These are phyloP conservation scores for Gouania willdenowi DNA, from an alignment of 2,797 vertebrate genomes.

Conservation along the genomic window DNA sequence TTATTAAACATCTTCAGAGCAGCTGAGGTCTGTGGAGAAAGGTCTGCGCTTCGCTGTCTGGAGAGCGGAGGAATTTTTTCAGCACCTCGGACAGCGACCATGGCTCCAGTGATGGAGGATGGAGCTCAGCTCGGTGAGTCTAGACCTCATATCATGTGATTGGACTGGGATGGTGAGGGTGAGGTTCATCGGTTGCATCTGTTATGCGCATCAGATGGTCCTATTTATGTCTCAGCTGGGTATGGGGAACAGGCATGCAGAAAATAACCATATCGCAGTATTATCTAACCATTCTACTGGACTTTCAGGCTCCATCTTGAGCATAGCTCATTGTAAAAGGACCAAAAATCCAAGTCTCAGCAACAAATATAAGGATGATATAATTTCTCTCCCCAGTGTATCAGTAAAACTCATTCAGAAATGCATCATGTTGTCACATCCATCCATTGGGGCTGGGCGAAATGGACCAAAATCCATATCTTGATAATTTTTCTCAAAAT, in stretches of 20 bases:
- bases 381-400: neutral
- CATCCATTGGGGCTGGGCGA: neutral
- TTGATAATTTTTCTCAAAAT: too few relatives aligned
- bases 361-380: neutral
- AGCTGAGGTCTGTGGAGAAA: too few relatives aligned
- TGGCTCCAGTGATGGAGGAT: slow-evolving; percentile 85
- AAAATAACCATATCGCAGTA: too few relatives aligned
- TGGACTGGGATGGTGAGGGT: neutral
- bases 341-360: too few relatives aligned
- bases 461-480: too few relatives aligned
- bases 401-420: neutral
- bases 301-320: slow-evolving; percentile 36
- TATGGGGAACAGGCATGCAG: too few relatives aligned
- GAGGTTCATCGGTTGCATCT: too few relatives aligned
- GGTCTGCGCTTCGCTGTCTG: slow-evolving; percentile 1
- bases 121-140: slow-evolving; percentile 86
- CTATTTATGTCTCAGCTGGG: too few relatives aligned
- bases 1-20: too few relatives aligned
- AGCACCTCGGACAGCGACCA: slow-evolving; percentile 83
- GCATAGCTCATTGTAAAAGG: slow-evolving; percentile 3
- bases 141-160: neutral
- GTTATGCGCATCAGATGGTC: too few relatives aligned
- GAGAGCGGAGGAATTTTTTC: slow-evolving; percentile 49
- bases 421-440: too few relatives aligned
- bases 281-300: too few relatives aligned